Evolutionary conservation across 1,140 invertebrate genomes (phyloP), one percentile per base, ranked within the genome.

Genomic region (Pseudachorutes palmiensis): DNA sequence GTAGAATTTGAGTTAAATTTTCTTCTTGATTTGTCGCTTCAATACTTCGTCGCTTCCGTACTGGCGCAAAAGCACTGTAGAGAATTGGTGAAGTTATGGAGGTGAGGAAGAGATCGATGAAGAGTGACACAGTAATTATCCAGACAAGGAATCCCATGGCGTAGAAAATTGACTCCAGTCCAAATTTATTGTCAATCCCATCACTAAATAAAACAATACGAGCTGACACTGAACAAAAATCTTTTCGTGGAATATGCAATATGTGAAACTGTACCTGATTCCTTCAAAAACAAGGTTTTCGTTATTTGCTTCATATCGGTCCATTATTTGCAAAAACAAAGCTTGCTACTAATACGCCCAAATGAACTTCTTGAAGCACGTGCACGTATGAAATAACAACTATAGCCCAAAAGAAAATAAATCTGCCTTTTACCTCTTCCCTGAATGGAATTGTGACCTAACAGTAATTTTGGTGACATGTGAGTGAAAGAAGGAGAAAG

Each of bases 161-260:
- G 28, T 74, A 74, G 51, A 74, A 74, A 51, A 74, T 51, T 29
- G 72, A 62, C 57, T 74, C 72, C 31, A 74, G 29, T 0, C 72
- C 72, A 60, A 74, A 74, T 62, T 74, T 74, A 51, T 74, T 74
- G 57, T 74, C 72, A 24, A 74, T 74, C 16, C 72, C 72, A 65
- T 71, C 68, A 63, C 72, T 74, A 28, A 19, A 58, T n/a, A 62
- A 0, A 28, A 62, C 22, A 62, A 24, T 24, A 62, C 24, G n/a
- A 24, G 60, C 3, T 29, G 51, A n/a, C 28, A 33, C 61, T 64
- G 24, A 45, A 2, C 19, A 24, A 57, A 9, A 16, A 30, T 60
- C n/a, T 22, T 29, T 14, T 62, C 24, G n/a, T 62, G 3, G 24
- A 31, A 9, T 32, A 24, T 14, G 3, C 33, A 41, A 28, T n/a